Conservation (phyloP, 2,888 invertebrate species). For the Bhutanitis thaidina region DNA sequence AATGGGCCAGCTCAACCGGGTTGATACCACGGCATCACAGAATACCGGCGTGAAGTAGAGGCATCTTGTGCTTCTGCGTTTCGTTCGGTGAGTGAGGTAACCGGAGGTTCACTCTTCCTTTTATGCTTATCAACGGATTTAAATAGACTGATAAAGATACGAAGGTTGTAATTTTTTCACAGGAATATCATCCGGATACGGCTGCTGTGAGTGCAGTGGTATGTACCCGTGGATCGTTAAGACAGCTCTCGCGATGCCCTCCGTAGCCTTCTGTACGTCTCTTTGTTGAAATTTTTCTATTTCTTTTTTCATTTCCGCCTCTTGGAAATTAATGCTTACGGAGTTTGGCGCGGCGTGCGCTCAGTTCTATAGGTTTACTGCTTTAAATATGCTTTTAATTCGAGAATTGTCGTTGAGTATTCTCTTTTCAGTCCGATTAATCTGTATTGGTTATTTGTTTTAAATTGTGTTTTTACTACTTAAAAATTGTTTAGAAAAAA, state of each 20-base stretch:
- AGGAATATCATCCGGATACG: background rate
- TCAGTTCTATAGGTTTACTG: background rate
- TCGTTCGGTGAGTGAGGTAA: too few relatives aligned
- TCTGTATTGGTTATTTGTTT: too few relatives aligned
- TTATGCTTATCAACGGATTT: too few relatives aligned
- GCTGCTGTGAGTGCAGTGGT: conserved; percentile 21
- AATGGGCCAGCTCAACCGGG: too few relatives aligned
- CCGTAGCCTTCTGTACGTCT: conserved; percentile 21
- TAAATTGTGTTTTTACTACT: too few relatives aligned
- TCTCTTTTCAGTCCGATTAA: too few relatives aligned
- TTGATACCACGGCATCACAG: too few relatives aligned
- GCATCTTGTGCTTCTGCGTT: too few relatives aligned
- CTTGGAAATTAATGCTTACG: conserved; percentile 35
- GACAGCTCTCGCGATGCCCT: conserved; percentile 22
- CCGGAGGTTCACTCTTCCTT: too few relatives aligned
- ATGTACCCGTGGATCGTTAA: conserved; percentile 33
- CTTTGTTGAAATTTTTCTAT: conserved; percentile 23
- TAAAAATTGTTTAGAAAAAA: too few relatives aligned
- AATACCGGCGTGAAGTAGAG: too few relatives aligned
- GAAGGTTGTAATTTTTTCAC: background rate
- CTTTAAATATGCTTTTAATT: background rate
- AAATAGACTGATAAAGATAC: background rate
- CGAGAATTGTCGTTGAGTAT: background rate
- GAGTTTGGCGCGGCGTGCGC: conserved; percentile 33
- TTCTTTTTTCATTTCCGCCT: conserved; percentile 31